These are phyloP conservation scores for Pollicipes pollicipes DNA, from an alignment of 1,140 invertebrate species.

Conservation along the genomic window DNA sequence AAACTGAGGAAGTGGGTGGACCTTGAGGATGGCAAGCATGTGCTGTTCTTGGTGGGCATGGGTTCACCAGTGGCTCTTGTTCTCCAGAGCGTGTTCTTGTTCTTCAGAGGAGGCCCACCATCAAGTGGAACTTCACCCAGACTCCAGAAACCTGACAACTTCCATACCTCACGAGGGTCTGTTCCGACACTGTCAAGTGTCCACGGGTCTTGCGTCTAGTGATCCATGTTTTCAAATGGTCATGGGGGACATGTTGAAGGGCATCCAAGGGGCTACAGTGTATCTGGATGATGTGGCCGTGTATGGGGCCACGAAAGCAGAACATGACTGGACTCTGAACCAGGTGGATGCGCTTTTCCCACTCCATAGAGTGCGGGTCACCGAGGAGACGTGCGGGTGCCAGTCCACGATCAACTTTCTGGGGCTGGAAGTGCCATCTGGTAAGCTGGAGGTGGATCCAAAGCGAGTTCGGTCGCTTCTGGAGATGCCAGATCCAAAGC, in stretches of 20 bases:
- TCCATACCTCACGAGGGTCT: not conserved
- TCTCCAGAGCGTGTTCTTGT: not conserved
- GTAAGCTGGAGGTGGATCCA: not conserved
- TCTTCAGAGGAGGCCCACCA: not conserved
- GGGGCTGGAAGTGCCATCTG: not conserved
- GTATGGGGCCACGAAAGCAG: not conserved
- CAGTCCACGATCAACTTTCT: not conserved
- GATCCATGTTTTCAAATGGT: not conserved
- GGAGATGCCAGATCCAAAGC: not conserved
- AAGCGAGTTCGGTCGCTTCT: not conserved
- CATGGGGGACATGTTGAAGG: not conserved
- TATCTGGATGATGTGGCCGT: not conserved
- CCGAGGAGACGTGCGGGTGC: not conserved
- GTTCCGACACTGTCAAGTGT: not conserved
- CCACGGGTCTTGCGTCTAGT: not conserved
- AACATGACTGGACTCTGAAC: not conserved
- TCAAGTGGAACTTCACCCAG: not conserved
- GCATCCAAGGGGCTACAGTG: not conserved
- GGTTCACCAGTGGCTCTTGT: not conserved
- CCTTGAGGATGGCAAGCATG: not conserved
- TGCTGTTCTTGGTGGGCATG: not conserved
- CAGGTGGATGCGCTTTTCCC: not conserved
- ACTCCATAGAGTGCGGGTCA: not conserved
- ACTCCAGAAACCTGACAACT: not conserved
- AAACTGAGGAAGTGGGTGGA: not conserved